Conservation (phyloP, 1,140 invertebrate genomes). For the Sinella curviseta region DNA sequence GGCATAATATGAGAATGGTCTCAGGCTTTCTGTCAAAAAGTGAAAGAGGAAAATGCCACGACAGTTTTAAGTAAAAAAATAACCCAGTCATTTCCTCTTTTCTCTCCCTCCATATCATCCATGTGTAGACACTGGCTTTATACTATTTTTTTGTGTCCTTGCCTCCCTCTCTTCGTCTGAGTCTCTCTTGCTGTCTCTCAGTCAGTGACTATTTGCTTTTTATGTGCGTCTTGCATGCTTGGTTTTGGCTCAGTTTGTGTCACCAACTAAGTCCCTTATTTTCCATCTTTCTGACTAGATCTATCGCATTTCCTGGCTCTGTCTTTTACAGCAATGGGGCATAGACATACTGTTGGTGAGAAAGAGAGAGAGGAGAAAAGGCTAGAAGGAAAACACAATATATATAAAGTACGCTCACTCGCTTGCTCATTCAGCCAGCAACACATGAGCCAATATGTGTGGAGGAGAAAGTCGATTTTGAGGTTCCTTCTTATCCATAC, state of each 20-base stretch:
- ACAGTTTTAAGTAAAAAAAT: conserved; percentile 27
- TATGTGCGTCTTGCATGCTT: neutral
- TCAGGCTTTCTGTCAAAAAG: conserved; percentile 10
- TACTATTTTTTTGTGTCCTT: neutral
- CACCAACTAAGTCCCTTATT: conserved; percentile 12
- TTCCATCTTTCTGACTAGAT: conserved; percentile 11
- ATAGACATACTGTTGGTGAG: neutral
- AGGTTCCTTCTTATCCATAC: neutral
- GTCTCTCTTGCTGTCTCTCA: too few relatives aligned
- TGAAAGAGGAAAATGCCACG: conserved; percentile 1
- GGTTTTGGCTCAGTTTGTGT: conserved; percentile 3
- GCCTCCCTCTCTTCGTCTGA: neutral
- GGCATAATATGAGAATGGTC: neutral
- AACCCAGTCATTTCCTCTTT: conserved; percentile 19
- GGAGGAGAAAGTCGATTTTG: conserved; percentile 7
- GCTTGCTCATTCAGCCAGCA: neutral
- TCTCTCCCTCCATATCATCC: too few relatives aligned
- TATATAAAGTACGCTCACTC: neutral
- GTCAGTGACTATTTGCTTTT: too few relatives aligned
- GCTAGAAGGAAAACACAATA: neutral
- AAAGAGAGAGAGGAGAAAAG: too few relatives aligned
- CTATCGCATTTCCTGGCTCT: conserved; percentile 20
- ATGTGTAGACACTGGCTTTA: neutral
- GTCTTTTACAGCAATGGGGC: neutral
- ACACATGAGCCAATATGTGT: neutral